These are phyloP conservation scores for Misgurnus mizolepis DNA, from an alignment of 2,113 vertebrate genomes.

Conservation along the genomic window DNA sequence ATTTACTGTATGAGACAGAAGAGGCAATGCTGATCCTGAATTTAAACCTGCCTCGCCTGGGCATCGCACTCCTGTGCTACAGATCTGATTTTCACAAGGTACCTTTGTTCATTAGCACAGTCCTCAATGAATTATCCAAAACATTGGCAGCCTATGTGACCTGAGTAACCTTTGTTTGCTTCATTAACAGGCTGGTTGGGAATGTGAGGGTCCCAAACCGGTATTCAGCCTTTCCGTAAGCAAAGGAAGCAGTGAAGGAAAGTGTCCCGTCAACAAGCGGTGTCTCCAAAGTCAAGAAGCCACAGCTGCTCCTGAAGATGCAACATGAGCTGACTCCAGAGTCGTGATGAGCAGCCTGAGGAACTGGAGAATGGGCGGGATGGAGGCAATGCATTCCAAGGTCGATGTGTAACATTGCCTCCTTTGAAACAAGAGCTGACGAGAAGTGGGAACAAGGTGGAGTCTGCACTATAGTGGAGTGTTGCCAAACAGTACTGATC, in stretches of 20 bases:
- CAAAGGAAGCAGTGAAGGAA: conserved; percentile 1
- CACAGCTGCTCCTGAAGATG: conserved; percentile 38
- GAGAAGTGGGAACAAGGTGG: conserved; percentile 27
- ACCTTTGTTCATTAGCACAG: background rate
- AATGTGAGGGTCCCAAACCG: conserved; percentile 2
- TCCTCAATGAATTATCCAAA: background rate
- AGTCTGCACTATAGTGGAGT: conserved; percentile 12
- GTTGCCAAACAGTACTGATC: background rate
- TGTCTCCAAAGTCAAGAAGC: conserved; percentile 3
- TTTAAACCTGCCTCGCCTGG: too few relatives aligned
- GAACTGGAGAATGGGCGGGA: conserved; percentile 1
- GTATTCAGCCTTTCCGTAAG: conserved; percentile 24
- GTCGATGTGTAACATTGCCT: conserved; percentile 17
- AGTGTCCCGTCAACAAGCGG: conserved; percentile 32
- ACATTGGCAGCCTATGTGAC: background rate
- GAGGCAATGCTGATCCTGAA: too few relatives aligned
- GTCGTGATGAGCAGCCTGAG: conserved; percentile 39
- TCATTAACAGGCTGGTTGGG: background rate
- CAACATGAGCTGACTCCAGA: conserved; percentile 53
- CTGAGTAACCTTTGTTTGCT: conserved; percentile 12
- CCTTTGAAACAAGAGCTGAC: conserved; percentile 51
- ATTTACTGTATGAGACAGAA: too few relatives aligned
- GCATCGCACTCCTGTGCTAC: background rate
- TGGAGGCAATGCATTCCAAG: conserved; percentile 41
- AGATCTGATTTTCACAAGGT: background rate